A percentile compares a stretch with the other conserved stretches of the same genome.
Evolutionary conservation across 2,797 vertebrate species (phyloP).

Genomic region (Sarcophilus harrisii): DNA sequence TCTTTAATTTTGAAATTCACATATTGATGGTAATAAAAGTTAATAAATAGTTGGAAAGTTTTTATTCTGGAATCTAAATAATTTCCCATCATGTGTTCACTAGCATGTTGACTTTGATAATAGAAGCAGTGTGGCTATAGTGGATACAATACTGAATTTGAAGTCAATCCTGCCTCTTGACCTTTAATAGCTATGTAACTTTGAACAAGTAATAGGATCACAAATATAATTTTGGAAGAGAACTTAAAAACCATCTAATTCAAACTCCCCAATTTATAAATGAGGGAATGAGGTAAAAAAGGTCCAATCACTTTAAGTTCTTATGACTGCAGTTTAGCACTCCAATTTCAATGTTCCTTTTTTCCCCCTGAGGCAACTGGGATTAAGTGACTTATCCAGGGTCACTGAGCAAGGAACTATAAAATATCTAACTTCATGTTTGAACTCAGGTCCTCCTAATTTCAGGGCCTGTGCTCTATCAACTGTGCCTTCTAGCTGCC

Average conservation of each 20-base stretch:
- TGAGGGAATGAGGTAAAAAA: neutral
- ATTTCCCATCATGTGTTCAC: neutral
- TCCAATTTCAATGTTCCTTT: neutral
- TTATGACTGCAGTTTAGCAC: neutral
- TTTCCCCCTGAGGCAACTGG: too few species aligned
- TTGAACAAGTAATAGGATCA: neutral
- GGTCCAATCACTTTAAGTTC: neutral
- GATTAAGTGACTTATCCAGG: too few species aligned
- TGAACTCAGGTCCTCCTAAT: too few species aligned
- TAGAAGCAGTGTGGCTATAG: neutral
- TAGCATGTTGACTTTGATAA: neutral
- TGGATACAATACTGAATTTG: neutral
- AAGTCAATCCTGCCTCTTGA: neutral
- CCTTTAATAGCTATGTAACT: neutral
- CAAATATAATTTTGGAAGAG: neutral
- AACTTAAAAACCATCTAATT: neutral
- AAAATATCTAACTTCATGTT: too few species aligned
- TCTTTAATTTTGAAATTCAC: neutral
- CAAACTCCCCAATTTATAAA: neutral
- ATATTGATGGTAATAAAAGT: constrained; percentile 10
- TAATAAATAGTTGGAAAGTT: neutral
- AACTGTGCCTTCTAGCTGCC: too few species aligned
- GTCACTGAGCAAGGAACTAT: too few species aligned
- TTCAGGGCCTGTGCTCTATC: too few species aligned
- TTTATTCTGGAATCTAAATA: neutral